Percentiles rank a stretch among this genome's conserved stretches.
These are phyloP conservation scores for cattle (Bos taurus) DNA, from an alignment of 2,113 vertebrate genomes.

Conservation along the genomic window ARS-UCD2.0 NC_037347.1:65553001-65553500, in stretches of 20 bases:
- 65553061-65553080: neutral
- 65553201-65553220: neutral
- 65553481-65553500: neutral
- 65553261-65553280: neutral
- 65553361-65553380: neutral
- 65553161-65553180: neutral
- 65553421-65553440: neutral
- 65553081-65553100: neutral
- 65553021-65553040: too few species aligned
- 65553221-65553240: neutral
- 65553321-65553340: neutral
- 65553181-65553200: neutral
- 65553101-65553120: neutral
- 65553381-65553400: neutral
- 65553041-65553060: neutral
- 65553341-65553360: neutral
- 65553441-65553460: neutral
- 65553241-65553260: neutral
- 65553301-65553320: neutral
- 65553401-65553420: neutral
- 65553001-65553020: neutral
- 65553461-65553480: neutral
- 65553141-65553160: neutral
- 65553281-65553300: neutral
- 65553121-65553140: neutral